Evolutionary conservation across 2,888 invertebrate species (phyloP), one percentile per base, ranked within the genome.

Genomic region (Drosophila neotestacea): DNA sequence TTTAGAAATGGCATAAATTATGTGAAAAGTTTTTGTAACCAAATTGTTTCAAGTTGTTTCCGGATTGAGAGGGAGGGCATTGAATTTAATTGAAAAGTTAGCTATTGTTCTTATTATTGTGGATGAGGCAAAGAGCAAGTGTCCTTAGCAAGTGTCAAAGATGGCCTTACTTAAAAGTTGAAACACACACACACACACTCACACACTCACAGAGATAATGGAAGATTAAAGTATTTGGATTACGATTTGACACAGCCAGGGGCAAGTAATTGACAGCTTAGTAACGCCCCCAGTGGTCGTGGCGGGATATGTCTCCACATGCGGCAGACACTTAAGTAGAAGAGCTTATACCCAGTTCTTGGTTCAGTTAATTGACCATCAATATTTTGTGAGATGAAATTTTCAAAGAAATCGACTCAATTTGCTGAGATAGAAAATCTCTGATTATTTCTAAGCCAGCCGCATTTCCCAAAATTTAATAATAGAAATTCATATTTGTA

Each of bases 1-100:
- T 73, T 79, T 64, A 64, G 61, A 71, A 70, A 85, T 58, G 79
- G 77, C 74, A 88, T 83, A 83, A 85, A 77, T 83, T 79, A 83
- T 83, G 82, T 64, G 85, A 79, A 83, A 83, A 83, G 77, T 88
- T 83, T 60, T 39, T 66, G 58, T 60, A 64, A 63, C 65, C 82
- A 54, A 86, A 81, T 74, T 81, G 81, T 86, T 80, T 70, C 54
- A 69, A 70, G 36, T 65, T 70, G 38, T 38, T 11, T 36, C 4
- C 44, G 13, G 7, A 9, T 2, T 16, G 30, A 10, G 30, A 10
- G 22, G 16, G 16, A 16, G 44, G 39, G 47, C 51, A 73, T 61
- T 52, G 79, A 78, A 72, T 82, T 66, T 68, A 75, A 85, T 76
- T 78, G 74, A 78, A 76, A 76, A 76, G 64, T 78, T 76, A 22